These are phyloP conservation scores for Charaxes varanes DNA, from an alignment of 1,140 invertebrate species.

Conservation along the genomic window DNA sequence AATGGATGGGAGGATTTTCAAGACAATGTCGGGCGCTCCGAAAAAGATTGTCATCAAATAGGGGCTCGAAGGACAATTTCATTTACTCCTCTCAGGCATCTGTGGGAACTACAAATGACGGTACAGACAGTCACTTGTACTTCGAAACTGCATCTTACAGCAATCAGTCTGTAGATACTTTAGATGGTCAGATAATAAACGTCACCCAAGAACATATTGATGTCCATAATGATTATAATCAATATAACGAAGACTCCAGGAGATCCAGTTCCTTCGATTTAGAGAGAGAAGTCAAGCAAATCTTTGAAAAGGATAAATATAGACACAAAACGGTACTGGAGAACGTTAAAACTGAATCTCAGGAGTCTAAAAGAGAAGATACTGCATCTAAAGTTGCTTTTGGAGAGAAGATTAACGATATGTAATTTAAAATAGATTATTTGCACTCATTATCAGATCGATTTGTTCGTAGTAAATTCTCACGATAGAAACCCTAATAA, in stretches of 20 bases:
- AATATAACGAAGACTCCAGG: conserved; percentile 33
- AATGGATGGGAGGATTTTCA: conserved; percentile 79
- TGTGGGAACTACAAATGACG: conserved; percentile 12
- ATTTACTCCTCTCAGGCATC: conserved; percentile 12
- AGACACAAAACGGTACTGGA: conserved; percentile 18
- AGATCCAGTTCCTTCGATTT: conserved; percentile 58
- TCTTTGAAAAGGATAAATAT: conserved; percentile 46
- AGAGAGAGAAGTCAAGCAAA: conserved; percentile 56
- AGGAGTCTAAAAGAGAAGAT: conserved; percentile 20
- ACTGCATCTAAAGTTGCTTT: conserved; percentile 38
- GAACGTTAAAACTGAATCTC: conserved; percentile 10
- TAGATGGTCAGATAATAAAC: conserved; percentile 46
- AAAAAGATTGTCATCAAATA: conserved; percentile 25
- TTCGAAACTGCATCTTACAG: conserved; percentile 32
- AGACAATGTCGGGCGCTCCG: conserved; percentile 64
- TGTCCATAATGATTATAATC: conserved; percentile 39
- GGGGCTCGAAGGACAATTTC: conserved; percentile 26
- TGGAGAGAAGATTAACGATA: conserved; percentile 18
- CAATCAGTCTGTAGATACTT: conserved; percentile 34
- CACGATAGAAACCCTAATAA: too few species aligned
- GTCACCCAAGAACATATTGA: conserved; percentile 42
- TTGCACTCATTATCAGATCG: too few species aligned
- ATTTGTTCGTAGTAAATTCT: too few species aligned
- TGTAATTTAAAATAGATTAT: background rate
- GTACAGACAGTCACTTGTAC: conserved; percentile 21